Base-by-base conservation (phyloP, 2,113 vertebrate species). In the Girardinichthys multiradiatus region DNA sequence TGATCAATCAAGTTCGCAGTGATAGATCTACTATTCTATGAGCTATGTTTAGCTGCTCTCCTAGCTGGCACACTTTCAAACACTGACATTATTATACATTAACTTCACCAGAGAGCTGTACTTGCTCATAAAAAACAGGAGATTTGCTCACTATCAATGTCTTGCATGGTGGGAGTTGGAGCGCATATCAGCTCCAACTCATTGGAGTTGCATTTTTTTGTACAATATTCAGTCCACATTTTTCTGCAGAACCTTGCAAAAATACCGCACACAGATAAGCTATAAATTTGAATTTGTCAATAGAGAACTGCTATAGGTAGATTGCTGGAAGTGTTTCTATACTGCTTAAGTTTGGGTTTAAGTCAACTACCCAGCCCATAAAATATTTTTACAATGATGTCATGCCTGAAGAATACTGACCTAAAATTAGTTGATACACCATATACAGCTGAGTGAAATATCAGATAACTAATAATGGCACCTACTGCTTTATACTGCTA, bases 381-480 rank as follows among this genome's bases (percentile, higher is more conserved):
- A 84, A 90, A 83, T 89, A 90, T 91, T 74, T 57, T 90, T 82
- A 45, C 75, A 28, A 73, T 88, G 88, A 90, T 76, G 67, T 89
- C 83, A 91, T 82, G 74, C 76, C 86, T 86, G 13, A 70, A 30
- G 21, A 65, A 70, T 39, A 57, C 15, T 48, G 61, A 74, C 71
- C 77, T 57, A 58, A 45, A 45, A 19, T 45, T 45, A 15, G 42
- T 17, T 45, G 42, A 5, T 45, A 15, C 42, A 19, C 42, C 42
- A 45, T 45, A 45, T 19, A 45, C 42, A 45, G 42, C 15, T 45
- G 42, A 45, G 42, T 17, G 15, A 45, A 45, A 45, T 45, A 45
- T 45, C 42, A 45, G 42, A 45, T 45, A 45, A 19, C 42, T 19
- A 45, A 45, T 19, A 45, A 45, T 17, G 14, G 19, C 42, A 45